phyloP scores from a whole-genome alignment of 1,140 invertebrate genomes.

The Musca domestica region DNA sequence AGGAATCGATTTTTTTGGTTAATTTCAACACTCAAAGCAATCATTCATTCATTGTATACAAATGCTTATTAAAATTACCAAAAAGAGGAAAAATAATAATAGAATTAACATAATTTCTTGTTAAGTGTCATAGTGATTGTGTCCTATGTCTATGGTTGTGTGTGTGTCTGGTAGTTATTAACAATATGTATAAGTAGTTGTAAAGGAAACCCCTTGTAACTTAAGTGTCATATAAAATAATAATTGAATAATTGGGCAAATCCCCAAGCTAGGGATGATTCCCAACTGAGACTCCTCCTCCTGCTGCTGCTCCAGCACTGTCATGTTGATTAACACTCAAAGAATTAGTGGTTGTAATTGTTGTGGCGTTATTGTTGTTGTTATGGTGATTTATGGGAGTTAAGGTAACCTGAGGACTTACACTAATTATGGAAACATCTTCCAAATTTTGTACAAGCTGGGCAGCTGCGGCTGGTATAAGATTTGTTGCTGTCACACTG shows the following conservation, averaged over 20 bases:
- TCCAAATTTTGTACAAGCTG: background rate
- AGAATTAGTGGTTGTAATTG: background rate
- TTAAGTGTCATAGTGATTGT: too few species aligned
- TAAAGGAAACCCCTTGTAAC: background rate
- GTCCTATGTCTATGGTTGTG: too few species aligned
- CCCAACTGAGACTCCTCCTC: too few species aligned
- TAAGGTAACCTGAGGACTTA: background rate
- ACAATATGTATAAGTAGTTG: background rate
- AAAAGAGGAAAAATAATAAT: too few species aligned
- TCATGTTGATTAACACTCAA: background rate
- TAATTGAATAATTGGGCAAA: slow-evolving; percentile 7
- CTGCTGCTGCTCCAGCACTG: too few species aligned
- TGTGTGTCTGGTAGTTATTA: too few species aligned
- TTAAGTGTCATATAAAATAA: slow-evolving; percentile 12
- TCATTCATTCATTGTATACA: too few species aligned
- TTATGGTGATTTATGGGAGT: background rate
- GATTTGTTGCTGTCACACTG: slow-evolving; percentile 6
- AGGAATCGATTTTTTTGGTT: too few species aligned
- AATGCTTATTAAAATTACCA: too few species aligned
- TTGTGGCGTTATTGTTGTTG: background rate
- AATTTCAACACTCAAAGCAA: too few species aligned
- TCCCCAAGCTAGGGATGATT: slow-evolving; percentile 2
- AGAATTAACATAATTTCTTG: too few species aligned
- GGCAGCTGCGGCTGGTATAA: background rate
- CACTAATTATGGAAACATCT: background rate